Conservation (phyloP, 2,888 invertebrate species). For the Tethea ocularis region DNA sequence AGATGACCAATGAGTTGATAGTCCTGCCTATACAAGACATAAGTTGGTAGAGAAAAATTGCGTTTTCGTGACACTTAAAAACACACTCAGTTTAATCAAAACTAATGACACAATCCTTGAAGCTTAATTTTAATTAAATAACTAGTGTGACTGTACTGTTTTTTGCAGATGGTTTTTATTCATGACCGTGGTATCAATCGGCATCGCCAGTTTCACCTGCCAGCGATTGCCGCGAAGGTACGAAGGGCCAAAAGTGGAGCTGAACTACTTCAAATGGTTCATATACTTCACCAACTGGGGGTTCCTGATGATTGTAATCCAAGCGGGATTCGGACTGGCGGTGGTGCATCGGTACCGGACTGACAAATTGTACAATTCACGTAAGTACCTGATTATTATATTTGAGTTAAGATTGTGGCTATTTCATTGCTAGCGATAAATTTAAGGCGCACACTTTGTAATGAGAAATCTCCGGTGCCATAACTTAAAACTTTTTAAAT, state of each 20-base stretch:
- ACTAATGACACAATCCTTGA: too few relatives aligned
- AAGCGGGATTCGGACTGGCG: slow-evolving; percentile 81
- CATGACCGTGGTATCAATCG: slow-evolving; percentile 72
- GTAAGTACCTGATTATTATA: slow-evolving; percentile 48
- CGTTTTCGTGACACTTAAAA: too few relatives aligned
- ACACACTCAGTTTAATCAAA: too few relatives aligned
- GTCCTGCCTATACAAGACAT: too few relatives aligned
- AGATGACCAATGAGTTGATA: too few relatives aligned
- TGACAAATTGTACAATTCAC: slow-evolving; percentile 52
- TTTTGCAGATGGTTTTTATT: slow-evolving; percentile 81
- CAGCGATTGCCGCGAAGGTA: slow-evolving; percentile 67
- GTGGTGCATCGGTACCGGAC: slow-evolving; percentile 76
- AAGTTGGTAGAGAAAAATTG: too few relatives aligned
- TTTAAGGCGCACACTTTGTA: not conserved
- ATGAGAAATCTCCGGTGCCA: not conserved
- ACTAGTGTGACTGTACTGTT: not conserved
- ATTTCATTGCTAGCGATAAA: not conserved
- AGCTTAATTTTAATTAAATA: not conserved
- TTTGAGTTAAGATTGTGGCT: not conserved
- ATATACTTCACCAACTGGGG: slow-evolving; percentile 91
- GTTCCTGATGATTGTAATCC: slow-evolving; percentile 81
- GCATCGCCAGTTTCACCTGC: slow-evolving; percentile 71
- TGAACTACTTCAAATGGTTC: slow-evolving; percentile 85
- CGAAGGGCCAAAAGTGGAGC: slow-evolving; percentile 59
- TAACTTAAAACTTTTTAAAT: too few relatives aligned